A percentile compares a stretch with the other conserved stretches of the same genome.
Conservation (phyloP, 2,797 vertebrate genomes). For the Hippoglossus hippoglossus region DNA sequence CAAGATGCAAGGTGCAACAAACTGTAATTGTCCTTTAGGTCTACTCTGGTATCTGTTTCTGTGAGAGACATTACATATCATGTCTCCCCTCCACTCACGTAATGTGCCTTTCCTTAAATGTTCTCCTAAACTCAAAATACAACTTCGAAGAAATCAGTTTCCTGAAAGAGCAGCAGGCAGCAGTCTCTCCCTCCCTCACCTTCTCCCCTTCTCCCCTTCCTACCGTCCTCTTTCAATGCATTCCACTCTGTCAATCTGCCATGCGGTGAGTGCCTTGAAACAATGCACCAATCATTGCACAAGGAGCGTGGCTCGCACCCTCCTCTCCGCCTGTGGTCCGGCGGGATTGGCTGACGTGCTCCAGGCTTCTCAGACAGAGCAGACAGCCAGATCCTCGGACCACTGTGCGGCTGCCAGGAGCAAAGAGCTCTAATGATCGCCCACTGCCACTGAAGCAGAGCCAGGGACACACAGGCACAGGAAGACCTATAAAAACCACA, state of each 20-base stretch:
- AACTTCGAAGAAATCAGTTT: conserved; percentile 45
- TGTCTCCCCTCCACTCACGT: not conserved
- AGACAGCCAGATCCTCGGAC: conserved; percentile 54
- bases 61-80: not conserved
- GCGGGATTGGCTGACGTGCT: conserved; percentile 58
- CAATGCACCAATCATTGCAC: conserved; percentile 61
- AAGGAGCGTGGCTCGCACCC: conserved; percentile 16
- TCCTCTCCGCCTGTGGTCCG: conserved; percentile 37
- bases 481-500: conserved; percentile 32
- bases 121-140: conserved; percentile 20
- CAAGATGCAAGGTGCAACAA: not conserved
- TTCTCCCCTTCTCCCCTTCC: conserved; percentile 51
- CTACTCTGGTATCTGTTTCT: conserved; percentile 1
- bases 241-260: conserved; percentile 58
- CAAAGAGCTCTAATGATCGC: conserved; percentile 70
- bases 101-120: conserved; percentile 19
- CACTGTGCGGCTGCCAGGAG: conserved; percentile 55
- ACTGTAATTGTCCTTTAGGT: not conserved
- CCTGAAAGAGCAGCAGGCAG: conserved; percentile 52
- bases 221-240: conserved; percentile 36
- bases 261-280: conserved; percentile 54
- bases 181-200: conserved; percentile 16
- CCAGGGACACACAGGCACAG: conserved; percentile 55
- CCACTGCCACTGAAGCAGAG: conserved; percentile 61
- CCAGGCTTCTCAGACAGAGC: conserved; percentile 53